Evolutionary conservation across 2,113 vertebrate genomes (phyloP), one percentile per base, ranked within the genome.

Genomic region (Catharus bicknelli): DNA sequence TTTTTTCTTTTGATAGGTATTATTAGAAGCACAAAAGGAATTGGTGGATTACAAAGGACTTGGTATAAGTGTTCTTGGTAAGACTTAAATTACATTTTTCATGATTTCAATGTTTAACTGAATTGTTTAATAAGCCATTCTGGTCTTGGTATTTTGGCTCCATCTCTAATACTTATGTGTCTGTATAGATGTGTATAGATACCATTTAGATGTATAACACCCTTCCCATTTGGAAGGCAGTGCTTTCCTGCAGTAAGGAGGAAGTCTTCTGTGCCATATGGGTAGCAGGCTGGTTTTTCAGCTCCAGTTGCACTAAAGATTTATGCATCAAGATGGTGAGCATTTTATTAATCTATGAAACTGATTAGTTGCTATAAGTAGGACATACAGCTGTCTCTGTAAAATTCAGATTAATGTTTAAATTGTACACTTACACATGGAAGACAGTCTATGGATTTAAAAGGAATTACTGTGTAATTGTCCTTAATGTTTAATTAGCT

Each of bases 21-120:
- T 99, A 83, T 74, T 98, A 48, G 98, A 99, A 96, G 98, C 99
- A 26, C 99, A 99, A 92, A 98, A 98, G 86, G 99, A 99, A 88
- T 69, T 99, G 61, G 45, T 99, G 86, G 97, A 98, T 97, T 99
- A 99, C 97, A 98, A 88, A 86, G 98, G 98, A 81, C 90, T 97
- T 32, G 99, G 99, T 21, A 98, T 99, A 78, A 99, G 99, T 92
- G 98, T 99, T 90, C 98, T 99, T n/a, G 99, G 99, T 99, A 97
- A 98, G 98, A 83, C 40, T 88, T 59, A 58, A 12, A 13, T 17
- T 70, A 5, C 19, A 1, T 80, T 42, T 76, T 83, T 67, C 16
- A 26, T 16, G 2, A 25, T 51, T 43, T 55, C 1, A 1, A 40
- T 61, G 15, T 78, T 58, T 53, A 93, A 68, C 17, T 32, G 55